Base-by-base conservation (phyloP, 2,797 vertebrate species). In the Spinus olivaceus region DNA sequence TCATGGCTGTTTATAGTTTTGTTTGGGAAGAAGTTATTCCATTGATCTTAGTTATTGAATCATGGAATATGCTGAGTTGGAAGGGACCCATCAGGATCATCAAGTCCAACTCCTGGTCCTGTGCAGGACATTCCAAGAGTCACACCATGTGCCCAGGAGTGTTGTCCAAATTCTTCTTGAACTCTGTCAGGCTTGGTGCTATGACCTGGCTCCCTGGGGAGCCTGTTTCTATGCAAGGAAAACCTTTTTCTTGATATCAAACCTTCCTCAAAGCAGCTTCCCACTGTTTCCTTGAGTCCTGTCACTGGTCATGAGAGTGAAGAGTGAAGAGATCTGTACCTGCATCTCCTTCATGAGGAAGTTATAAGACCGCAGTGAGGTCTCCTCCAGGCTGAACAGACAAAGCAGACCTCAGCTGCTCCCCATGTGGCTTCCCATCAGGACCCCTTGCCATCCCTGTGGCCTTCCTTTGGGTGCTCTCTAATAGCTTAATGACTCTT, bases 281-380 rank as follows among this genome's bases (percentile, higher is more conserved):
- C 14, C 2, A 1, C 9, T 0, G 0, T 33, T 70, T 64, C 30
- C 18, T 23, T 1, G 1, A 20, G 33, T 64, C 25, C 25, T 71
- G 8, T 46, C 30, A 27, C 18, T 35, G 41, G 25, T 54, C 13
- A 14, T 0, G 0, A 32, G 28, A 32, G 12, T 33, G 44, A 51
- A 32, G 28, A 32, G 12, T 33, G 37, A 51, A 57, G 44, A 77
- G 30, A 19, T 32, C 33, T n/a, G 44, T 39, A 32, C 57, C 57
- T 44, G 37, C 28, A 5, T 30, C 14, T 63, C 24, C 37, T 23
- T 70, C 18, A 2, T 17, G 22, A 27, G 33, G 25, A 32, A 46
- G 37, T 16, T 77, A 8, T 44, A 27, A 13, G 25, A 12, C 18
- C 0, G 0, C 33, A 12, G 0, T 51, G 72, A 59, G 39, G 30